Conservation (phyloP, 1,140 invertebrate species). For the Notospermus geniculatus region DNA sequence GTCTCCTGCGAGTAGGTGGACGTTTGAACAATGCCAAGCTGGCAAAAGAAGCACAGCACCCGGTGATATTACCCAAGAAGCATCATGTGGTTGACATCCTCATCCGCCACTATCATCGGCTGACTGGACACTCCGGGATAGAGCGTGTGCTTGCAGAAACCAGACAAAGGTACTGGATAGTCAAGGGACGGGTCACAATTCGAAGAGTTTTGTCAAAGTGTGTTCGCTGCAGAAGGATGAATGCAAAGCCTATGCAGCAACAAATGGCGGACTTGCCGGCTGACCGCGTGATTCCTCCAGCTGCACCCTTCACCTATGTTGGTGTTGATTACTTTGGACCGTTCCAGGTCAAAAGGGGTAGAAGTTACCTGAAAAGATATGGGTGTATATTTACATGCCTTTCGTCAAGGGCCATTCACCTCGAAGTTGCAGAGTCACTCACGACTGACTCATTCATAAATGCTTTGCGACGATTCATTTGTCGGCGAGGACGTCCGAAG, state of each 20-base stretch:
- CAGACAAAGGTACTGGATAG: background rate
- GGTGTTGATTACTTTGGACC: slow-evolving; percentile 14
- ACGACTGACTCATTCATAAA: slow-evolving; percentile 13
- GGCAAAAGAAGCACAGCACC: background rate
- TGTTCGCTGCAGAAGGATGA: background rate
- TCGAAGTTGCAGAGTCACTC: slow-evolving; percentile 9
- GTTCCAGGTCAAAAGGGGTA: slow-evolving; percentile 5
- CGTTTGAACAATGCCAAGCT: too few relatives aligned
- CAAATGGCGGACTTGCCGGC: slow-evolving; percentile 1
- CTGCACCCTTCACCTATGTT: slow-evolving; percentile 6
- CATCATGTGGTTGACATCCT: background rate
- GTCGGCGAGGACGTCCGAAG: slow-evolving; percentile 1
- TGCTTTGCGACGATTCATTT: background rate
- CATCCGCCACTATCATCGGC: background rate
- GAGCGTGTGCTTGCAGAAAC: background rate
- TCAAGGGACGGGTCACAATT: background rate
- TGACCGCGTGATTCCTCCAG: background rate
- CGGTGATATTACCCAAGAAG: background rate
- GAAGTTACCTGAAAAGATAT: slow-evolving; percentile 2
- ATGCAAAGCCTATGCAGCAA: background rate
- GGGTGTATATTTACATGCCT: slow-evolving; percentile 15
- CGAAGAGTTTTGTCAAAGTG: background rate
- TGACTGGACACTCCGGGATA: background rate
- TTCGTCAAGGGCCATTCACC: slow-evolving; percentile 8
- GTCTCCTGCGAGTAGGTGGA: background rate